Conservation (phyloP, 2,113 vertebrate species). For the Aviceda subcristata region DNA sequence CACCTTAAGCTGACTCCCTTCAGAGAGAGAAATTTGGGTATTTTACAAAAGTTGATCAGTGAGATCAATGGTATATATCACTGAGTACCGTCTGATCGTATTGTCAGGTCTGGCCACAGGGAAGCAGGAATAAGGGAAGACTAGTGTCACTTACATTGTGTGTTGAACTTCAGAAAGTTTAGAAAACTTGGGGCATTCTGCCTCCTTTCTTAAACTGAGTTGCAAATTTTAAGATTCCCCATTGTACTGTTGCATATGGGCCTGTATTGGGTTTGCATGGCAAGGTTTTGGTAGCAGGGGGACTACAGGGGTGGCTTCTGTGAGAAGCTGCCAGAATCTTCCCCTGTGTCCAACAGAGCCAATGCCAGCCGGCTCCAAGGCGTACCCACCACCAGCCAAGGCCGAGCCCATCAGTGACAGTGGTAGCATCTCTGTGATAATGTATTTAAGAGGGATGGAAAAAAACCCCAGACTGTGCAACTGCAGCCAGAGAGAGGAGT, state of each 20-base stretch:
- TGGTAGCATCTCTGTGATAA: too few relatives aligned
- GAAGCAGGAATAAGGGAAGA: not conserved
- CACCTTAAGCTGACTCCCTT: not conserved
- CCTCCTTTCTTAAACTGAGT: not conserved
- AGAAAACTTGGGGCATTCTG: not conserved
- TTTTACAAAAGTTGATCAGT: not conserved
- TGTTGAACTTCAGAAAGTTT: not conserved
- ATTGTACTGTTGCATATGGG: not conserved
- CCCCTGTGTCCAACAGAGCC: too few relatives aligned
- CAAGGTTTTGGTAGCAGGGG: too few relatives aligned
- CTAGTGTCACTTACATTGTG: rapidly evolving
- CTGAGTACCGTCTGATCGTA: not conserved
- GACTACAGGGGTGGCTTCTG: too few relatives aligned
- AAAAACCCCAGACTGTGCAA: too few relatives aligned
- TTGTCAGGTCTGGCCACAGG: not conserved
- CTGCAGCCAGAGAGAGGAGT: too few relatives aligned
- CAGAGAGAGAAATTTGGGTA: not conserved
- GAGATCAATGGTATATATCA: not conserved
- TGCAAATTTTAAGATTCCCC: not conserved
- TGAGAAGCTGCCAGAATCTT: too few relatives aligned
- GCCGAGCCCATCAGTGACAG: too few relatives aligned
- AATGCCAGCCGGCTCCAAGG: too few relatives aligned
- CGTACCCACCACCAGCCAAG: too few relatives aligned
- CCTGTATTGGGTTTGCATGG: too few relatives aligned
- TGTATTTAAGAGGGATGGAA: too few relatives aligned